These are phyloP conservation scores for Pyrocephalus nanus DNA, from an alignment of 2,797 vertebrate species.

Conservation along the genomic window DNA sequence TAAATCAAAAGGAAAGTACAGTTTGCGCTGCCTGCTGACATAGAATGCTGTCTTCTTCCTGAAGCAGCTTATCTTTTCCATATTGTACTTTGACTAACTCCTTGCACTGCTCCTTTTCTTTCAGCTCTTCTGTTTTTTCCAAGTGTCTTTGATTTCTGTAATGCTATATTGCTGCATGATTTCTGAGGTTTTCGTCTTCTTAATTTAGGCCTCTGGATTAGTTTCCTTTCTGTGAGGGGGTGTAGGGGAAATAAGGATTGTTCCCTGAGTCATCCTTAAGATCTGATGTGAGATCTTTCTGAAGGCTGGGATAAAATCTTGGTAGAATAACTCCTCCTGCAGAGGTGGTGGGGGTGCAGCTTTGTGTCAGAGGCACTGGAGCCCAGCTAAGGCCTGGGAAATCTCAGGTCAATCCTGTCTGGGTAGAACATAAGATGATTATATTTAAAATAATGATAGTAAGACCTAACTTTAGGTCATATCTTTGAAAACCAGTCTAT, in stretches of 20 bases:
- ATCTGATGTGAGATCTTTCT: neutral
- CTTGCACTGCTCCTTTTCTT: neutral
- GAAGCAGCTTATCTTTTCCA: neutral
- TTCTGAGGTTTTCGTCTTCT: neutral
- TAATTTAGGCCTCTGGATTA: neutral
- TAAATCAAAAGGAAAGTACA: neutral
- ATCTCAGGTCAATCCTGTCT: neutral
- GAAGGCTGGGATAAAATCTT: neutral
- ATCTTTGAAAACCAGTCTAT: neutral
- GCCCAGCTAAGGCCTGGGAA: neutral
- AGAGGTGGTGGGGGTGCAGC: neutral
- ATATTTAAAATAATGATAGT: neutral
- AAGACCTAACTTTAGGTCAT: neutral
- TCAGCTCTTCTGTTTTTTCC: neutral
- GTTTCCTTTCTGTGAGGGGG: neutral
- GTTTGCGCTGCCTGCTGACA: neutral
- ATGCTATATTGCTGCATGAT: neutral
- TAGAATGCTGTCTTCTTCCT: neutral
- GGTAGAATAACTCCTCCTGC: neutral
- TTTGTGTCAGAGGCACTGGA: neutral
- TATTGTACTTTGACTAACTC: neutral
- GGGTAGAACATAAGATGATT: neutral
- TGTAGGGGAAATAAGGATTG: neutral
- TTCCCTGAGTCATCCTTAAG: neutral
- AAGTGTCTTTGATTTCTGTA: neutral